Evolutionary conservation across 2,113 vertebrate species (phyloP).

Genomic region (Copsychus sechellarum): DNA sequence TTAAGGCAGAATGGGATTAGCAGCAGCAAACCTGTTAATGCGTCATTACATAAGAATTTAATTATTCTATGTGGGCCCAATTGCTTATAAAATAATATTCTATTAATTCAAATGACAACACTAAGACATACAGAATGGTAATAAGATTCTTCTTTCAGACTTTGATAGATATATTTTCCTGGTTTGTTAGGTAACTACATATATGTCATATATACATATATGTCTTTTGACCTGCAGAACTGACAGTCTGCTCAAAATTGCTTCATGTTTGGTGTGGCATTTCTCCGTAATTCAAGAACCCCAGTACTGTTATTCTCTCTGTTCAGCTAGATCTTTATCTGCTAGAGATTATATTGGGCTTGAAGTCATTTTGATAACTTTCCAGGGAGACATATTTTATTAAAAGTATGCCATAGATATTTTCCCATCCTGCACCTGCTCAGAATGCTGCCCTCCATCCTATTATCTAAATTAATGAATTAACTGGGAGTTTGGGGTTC

Average conservation of each 20-base stretch:
- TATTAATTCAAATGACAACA: not conserved
- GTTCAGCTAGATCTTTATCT: not conserved
- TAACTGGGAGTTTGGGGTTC: not conserved
- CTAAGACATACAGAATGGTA: not conserved
- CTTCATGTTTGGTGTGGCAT: not conserved
- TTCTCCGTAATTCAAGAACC: not conserved
- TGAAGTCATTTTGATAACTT: not conserved
- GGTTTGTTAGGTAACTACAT: not conserved
- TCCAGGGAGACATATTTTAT: not conserved
- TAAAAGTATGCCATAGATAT: not conserved
- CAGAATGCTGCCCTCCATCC: not conserved
- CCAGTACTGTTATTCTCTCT: not conserved
- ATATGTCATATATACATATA: accelerated
- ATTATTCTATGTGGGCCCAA: not conserved
- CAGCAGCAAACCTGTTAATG: not conserved
- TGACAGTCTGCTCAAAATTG: not conserved
- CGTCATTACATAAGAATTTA: not conserved
- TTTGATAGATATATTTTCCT: not conserved
- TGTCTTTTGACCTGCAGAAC: not conserved
- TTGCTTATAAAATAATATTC: not conserved
- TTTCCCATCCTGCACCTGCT: not conserved
- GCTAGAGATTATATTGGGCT: not conserved
- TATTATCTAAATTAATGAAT: not conserved
- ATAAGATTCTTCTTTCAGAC: not conserved
- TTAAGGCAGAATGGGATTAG: not conserved